These are phyloP conservation scores for Anneissia japonica DNA, from an alignment of 35 echinoderm and acorn worm species.

Conservation along the genomic window DNA sequence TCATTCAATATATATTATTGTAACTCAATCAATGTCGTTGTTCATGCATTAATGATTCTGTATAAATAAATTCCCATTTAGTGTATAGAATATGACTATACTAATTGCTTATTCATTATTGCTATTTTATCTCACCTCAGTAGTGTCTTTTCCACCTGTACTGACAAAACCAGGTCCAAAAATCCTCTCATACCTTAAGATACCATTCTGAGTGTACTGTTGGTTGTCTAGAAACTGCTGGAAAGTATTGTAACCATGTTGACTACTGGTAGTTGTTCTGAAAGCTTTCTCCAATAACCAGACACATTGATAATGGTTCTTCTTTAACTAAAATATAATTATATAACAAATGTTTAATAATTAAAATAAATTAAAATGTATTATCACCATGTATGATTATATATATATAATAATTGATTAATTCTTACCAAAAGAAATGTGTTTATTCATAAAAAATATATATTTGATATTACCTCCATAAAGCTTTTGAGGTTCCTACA, in stretches of 20 bases:
- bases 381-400: too few relatives aligned
- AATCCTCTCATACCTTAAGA: slow-evolving; percentile 89
- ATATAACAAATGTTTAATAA: not conserved
- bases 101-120: too few relatives aligned
- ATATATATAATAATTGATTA: not conserved
- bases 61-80: too few relatives aligned
- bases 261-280: slow-evolving; percentile 17
- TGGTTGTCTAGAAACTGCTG: slow-evolving; percentile 90
- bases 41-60: too few relatives aligned
- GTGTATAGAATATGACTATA: too few relatives aligned
- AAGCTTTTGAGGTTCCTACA: slow-evolving; percentile 76
- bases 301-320: slow-evolving; percentile 80
- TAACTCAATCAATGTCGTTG: too few relatives aligned
- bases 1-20: too few relatives aligned
- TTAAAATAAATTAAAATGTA: too few relatives aligned
- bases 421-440: too few relatives aligned
- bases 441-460: not conserved
- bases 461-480: slow-evolving; percentile 51
- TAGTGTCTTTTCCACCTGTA: slow-evolving; percentile 81
- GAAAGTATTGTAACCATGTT: slow-evolving; percentile 86
- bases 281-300: slow-evolving; percentile 71
- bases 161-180: slow-evolving; percentile 92
- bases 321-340: slow-evolving; percentile 64
- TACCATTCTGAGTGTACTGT: slow-evolving; percentile 73
- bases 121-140: slow-evolving; percentile 66